Base-by-base conservation (phyloP, 1,140 invertebrate species). In the Scaptomyza pallida region DNA sequence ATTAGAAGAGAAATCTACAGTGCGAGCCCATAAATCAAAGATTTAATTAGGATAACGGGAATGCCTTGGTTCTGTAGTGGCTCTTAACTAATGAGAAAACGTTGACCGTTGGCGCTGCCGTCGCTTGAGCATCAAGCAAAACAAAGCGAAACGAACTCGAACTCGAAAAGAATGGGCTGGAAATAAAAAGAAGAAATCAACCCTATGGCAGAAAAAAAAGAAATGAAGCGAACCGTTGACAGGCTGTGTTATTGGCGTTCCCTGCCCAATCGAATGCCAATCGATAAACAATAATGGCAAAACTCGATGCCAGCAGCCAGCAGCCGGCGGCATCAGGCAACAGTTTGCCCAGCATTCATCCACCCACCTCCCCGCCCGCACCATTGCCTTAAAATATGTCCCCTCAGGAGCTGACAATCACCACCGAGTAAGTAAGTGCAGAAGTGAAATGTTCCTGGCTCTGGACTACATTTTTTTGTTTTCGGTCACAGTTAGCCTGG, bases 211-310 rank as follows among this genome's bases (percentile, higher is more conserved):
- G n/a, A n/a, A n/a, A n/a, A n/a, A n/a, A n/a, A n/a, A n/a, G n/a
- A 26, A 33, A 35, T 13, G 21, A 23, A 43, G 23, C 15, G 12
- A 41, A 23, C 54, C 74, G 80, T 61, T 75, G 80, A 83, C 80
- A 79, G 80, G 70, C 60, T 26, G 54, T 67, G 69, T 40, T 72
- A 75, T 78, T 71, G 79, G 57, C 51, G 50, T 35, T 23, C 44
- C 6, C 45, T 50, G 55, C 16, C 73, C 80, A 85, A 86, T 86
- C 81, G 81, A 80, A 85, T 56, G 54, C 37, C 81, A 86, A 85
- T 85, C 80, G 81, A 85, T 85, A 85, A 86, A 73, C 78, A 85
- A 80, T 85, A 85, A 78, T 78, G 61, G 21, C 41, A 62, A 62
- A n/a, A 10, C 56, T 17, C 45, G 37, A 35, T 35, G 47, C 35